Percentiles rank a stretch among this genome's conserved stretches.
phyloP scores from a whole-genome alignment of 2,797 vertebrate genomes.

The Takifugu ocellatus region DNA sequence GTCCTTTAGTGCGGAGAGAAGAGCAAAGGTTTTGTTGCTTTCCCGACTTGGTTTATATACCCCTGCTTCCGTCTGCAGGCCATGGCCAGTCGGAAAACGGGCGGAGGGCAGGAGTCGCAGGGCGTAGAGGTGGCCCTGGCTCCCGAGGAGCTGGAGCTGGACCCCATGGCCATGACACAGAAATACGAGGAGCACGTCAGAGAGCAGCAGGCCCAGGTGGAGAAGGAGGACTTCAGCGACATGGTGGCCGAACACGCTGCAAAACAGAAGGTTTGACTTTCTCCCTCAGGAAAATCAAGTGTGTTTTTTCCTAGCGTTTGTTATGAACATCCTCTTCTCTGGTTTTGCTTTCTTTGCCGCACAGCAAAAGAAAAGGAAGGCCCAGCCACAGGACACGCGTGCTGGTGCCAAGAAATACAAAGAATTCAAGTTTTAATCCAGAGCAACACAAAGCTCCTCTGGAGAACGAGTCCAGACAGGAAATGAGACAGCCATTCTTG shows the following conservation, averaged over 20 bases:
- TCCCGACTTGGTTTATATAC: background rate
- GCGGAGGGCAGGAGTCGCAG: slow-evolving; percentile 81
- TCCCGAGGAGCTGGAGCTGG: slow-evolving; percentile 90
- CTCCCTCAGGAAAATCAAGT: background rate
- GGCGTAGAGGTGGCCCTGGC: slow-evolving; percentile 92
- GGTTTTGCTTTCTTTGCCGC: background rate
- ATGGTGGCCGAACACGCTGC: slow-evolving; percentile 96
- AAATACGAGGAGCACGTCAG: slow-evolving; percentile 93
- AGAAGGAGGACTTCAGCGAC: slow-evolving; percentile 96
- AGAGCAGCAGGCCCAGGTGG: slow-evolving; percentile 94
- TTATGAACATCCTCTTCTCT: background rate
- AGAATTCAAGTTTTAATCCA: slow-evolving; percentile 88
- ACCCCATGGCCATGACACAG: slow-evolving; percentile 95
- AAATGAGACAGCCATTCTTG: slow-evolving; percentile 7
- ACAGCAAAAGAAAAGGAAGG: slow-evolving; percentile 94
- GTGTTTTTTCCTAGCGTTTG: background rate
- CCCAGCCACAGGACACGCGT: slow-evolving; percentile 87
- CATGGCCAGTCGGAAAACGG: slow-evolving; percentile 80
- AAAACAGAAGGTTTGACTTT: slow-evolving; percentile 86
- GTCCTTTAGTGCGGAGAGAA: background rate
- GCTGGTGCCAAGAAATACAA: slow-evolving; percentile 92
- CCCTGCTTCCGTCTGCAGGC: slow-evolving; percentile 58
- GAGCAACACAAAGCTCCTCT: slow-evolving; percentile 10
- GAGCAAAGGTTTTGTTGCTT: background rate
- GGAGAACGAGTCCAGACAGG: slow-evolving; percentile 11